Base-by-base conservation (phyloP, 2,797 vertebrate genomes). In the Enteromius viviparus region DNA sequence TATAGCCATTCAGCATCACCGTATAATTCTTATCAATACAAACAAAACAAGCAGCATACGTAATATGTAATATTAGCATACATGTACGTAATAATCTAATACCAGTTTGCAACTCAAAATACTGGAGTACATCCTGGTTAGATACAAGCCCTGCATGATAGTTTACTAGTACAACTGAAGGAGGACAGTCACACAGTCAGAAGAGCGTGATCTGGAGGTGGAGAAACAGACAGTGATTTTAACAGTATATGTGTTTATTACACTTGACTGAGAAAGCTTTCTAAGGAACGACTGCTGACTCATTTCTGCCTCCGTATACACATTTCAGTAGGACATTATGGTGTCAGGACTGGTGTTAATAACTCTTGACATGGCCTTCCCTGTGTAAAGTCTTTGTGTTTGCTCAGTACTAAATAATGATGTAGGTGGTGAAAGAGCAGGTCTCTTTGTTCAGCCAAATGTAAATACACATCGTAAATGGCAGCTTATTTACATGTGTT, bases 371-470 rank as follows among this genome's bases (percentile, higher is more conserved):
- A 81, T n/a, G 26, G 76, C 80, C 84, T 81, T 84, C 47, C 69
- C 66, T 79, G 32, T 87, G 88, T 86, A 90, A 92, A 94, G 91
- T 89, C 81, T 69, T 83, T 26, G 74, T 94, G 93, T 95, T 94
- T 94, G 92, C 90, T 92, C 74, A 89, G 92, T 89, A 92, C 92
- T 93, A 84, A 87, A 88, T 94, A 93, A 95, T 94, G 93, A 93
- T 94, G 94, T 91, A 84, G 89, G 88, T 86, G 86, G 88, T 68
- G 51, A 87, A 84, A 86, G 85, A 87, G 87, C 83, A 89, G 58
- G 89, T 89, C 88, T 85, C 85, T 91, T 79, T 45, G 81, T 85
- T 87, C 85, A 86, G 88, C 90, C 86, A 66, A 80, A 47, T 21
- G 91, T 92, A 94, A 93, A 95, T 90, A 93, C 76, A 17, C 29